Evolutionary conservation across 2,113 vertebrate genomes (phyloP).

Genomic region (Clarias gariepinus): DNA sequence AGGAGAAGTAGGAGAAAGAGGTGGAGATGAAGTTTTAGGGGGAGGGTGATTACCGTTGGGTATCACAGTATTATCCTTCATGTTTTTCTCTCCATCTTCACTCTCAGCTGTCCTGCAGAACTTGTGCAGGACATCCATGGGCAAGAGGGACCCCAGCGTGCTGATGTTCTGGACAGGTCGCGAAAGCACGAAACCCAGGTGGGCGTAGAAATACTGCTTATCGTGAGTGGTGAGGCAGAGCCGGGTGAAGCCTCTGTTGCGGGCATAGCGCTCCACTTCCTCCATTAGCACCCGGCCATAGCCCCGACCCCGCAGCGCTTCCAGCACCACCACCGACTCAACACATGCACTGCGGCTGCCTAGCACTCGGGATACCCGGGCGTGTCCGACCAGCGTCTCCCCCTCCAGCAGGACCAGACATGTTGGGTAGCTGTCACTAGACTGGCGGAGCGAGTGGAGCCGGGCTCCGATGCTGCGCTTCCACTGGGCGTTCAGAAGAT

Average conservation of each 20-base stretch:
- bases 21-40: background rate
- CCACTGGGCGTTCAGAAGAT: constrained; percentile 91
- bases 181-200: constrained; percentile 82
- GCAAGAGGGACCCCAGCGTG: constrained; percentile 74
- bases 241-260: constrained; percentile 70
- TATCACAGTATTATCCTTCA: background rate
- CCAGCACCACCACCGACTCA: constrained; percentile 88
- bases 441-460: constrained; percentile 84
- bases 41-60: constrained; percentile 1
- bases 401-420: constrained; percentile 80
- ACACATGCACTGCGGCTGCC: constrained; percentile 80
- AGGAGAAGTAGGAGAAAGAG: background rate
- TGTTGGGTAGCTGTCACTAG: constrained; percentile 82
- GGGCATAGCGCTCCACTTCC: constrained; percentile 80
- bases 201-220: constrained; percentile 89
- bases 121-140: constrained; percentile 73
- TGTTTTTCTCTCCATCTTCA: background rate
- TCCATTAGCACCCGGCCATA: constrained; percentile 88
- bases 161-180: constrained; percentile 84
- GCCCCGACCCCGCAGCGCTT: constrained; percentile 80
- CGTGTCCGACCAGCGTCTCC: constrained; percentile 81
- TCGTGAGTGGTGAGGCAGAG: constrained; percentile 91
- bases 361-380: constrained; percentile 81
- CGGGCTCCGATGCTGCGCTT: constrained; percentile 83
- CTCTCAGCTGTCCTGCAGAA: constrained; percentile 65